Evolutionary conservation across 2,797 vertebrate species (phyloP).

Genomic region (Chiloscyllium punctatum): DNA sequence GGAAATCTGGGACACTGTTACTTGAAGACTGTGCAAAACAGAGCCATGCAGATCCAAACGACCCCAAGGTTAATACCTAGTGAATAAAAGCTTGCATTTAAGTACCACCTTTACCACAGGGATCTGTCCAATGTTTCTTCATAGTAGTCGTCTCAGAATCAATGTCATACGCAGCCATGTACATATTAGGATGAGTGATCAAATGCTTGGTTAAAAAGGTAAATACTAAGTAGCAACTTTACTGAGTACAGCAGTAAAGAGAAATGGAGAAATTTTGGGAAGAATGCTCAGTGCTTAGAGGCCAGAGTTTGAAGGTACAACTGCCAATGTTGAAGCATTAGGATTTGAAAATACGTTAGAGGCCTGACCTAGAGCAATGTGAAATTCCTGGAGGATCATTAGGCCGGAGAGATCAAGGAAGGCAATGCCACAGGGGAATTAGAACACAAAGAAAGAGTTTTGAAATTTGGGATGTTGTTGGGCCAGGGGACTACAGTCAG

Average conservation of each 20-base stretch:
- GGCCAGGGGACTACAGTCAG: too few species aligned
- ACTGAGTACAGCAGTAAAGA: not conserved
- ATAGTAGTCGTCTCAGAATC: not conserved
- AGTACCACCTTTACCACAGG: not conserved
- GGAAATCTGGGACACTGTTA: not conserved
- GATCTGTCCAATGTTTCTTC: not conserved
- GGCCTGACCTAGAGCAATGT: not conserved
- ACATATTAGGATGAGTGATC: not conserved
- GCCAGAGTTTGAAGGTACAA: not conserved
- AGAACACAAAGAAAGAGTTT: too few species aligned
- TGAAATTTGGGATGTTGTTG: too few species aligned
- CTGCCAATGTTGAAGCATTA: not conserved
- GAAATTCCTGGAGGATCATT: not conserved
- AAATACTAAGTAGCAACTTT: not conserved
- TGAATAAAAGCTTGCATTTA: not conserved
- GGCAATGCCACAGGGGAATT: not conserved
- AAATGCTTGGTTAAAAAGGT: not conserved
- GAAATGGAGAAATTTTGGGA: not conserved
- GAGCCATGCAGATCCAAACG: not conserved
- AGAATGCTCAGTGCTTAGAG: not conserved
- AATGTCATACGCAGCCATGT: not conserved
- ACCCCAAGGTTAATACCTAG: not conserved
- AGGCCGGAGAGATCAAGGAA: too few species aligned
- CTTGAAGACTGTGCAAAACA: not conserved
- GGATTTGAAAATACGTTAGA: not conserved